These are phyloP conservation scores for Ganaspis brasiliensis DNA, from an alignment of 2,888 invertebrate species.

Conservation along the genomic window DNA sequence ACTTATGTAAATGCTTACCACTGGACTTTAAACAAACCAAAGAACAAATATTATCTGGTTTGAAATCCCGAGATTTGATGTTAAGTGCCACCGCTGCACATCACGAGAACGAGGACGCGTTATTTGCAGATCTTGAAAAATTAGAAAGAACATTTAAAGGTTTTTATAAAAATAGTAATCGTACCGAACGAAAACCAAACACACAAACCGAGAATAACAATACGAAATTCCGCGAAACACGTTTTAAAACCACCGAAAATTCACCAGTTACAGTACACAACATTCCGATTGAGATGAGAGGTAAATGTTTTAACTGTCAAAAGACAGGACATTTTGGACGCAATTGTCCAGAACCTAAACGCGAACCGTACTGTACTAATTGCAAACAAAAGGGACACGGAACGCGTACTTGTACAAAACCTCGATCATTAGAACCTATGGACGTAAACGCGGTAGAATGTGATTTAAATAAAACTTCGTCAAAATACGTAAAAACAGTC, in stretches of 20 bases:
- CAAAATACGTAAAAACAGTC: conserved; percentile 54
- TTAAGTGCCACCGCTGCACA: conserved; percentile 44
- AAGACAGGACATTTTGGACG: conserved; percentile 38
- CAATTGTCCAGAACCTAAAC: conserved; percentile 26
- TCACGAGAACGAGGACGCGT: conserved; percentile 43
- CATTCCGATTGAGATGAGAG: no score
- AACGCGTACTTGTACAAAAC: conserved; percentile 41
- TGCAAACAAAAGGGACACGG: conserved; percentile 45
- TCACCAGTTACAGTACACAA: no score
- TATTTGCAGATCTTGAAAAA: conserved; percentile 47
- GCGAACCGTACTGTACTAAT: conserved; percentile 9
- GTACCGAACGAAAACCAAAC: neutral
- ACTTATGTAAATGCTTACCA: conserved; percentile 50
- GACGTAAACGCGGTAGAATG: conserved; percentile 1
- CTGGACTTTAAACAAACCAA: conserved; percentile 51
- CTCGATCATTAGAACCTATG: neutral
- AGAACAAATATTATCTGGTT: conserved; percentile 40
- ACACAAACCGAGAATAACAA: neutral
- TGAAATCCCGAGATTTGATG: conserved; percentile 50
- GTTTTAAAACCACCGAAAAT: no score
- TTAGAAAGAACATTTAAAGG: conserved; percentile 41
- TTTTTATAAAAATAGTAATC: conserved; percentile 39
- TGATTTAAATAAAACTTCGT: neutral
- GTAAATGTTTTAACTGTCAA: conserved; percentile 48
- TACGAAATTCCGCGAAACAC: neutral